A percentile compares a stretch with the other conserved stretches of the same genome.
phyloP scores from a whole-genome alignment of 2,113 vertebrate species.

The Cisticola juncidis region DNA sequence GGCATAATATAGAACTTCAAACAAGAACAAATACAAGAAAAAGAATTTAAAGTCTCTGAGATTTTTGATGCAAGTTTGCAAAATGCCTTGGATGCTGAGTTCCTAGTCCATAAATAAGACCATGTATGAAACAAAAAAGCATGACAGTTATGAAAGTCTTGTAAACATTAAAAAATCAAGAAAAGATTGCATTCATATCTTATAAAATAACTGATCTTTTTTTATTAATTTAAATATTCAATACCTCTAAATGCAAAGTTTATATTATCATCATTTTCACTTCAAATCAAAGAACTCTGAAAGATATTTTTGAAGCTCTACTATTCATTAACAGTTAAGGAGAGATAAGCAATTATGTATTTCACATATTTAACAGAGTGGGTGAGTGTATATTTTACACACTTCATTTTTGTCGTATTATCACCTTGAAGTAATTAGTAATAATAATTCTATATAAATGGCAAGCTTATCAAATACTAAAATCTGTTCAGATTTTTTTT shows the following conservation, averaged over 20 bases:
- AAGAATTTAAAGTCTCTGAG: neutral
- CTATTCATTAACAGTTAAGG: neutral
- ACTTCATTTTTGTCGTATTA: neutral
- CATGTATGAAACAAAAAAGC: neutral
- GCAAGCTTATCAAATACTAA: neutral
- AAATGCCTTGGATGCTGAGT: accelerated
- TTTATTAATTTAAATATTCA: neutral
- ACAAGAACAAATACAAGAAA: neutral
- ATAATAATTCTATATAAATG: neutral
- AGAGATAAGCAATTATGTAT: neutral
- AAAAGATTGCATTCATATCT: neutral
- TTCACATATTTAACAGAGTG: neutral
- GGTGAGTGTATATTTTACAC: neutral
- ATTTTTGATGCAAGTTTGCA: neutral
- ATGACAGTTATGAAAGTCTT: neutral
- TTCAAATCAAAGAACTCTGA: neutral
- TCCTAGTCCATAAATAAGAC: neutral
- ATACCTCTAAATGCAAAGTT: neutral
- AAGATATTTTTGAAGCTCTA: neutral
- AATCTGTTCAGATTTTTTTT: neutral
- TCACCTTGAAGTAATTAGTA: neutral
- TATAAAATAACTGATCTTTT: neutral
- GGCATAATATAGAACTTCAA: neutral
- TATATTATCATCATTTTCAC: neutral
- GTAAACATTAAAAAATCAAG: neutral